Base-by-base conservation (phyloP, 1,140 invertebrate species). In the Pentalonia nigronervosa region DNA sequence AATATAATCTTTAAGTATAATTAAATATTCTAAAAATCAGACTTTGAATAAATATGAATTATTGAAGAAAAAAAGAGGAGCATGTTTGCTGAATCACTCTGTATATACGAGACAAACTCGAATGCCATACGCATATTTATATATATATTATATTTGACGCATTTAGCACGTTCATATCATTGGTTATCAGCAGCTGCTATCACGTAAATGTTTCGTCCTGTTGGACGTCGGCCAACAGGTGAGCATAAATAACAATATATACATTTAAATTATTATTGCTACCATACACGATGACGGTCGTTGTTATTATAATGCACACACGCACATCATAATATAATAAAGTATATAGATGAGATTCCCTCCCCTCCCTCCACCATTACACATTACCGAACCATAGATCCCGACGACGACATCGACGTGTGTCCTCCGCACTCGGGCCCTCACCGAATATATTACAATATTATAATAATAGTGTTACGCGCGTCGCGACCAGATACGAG, bases 161-260 rank as follows among this genome's bases (percentile, higher is more conserved):
- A 41, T 84, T 41, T 36, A 41, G 23, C 84, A 47, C 47, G 30
- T 48, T n/a, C 30, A n/a, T 84, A 41, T 45, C 20, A 20, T 20
- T 21, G 50, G 87, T 89, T 56, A 56, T 56, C 87, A 89, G 87
- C 87, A 56, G 87, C 21, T 56, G 87, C 48, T 86, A 86, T 86
- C 84, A 86, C 84, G 84, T 89, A 34, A 8, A 36, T 0, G 8
- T 47, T n/a, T 88, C 47, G 86, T 88, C 86, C 47, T 48, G 47
- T 88, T 88, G 86, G 86, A 34, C 30, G 17, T 50, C 30, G 1
- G 30, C 47, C 86, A 88, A 76, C 60, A 88, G 47, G 47, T 50
- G 84, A 30, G 30, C 36, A 88, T 87, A 87, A 84, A 84, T 41
- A 41, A 45, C 21, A 50, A 20, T 50, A 50, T 41, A 88, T 21